Evolutionary conservation across 2,113 vertebrate genomes (phyloP).

Genomic region (Eretmochelys imbricata): DNA sequence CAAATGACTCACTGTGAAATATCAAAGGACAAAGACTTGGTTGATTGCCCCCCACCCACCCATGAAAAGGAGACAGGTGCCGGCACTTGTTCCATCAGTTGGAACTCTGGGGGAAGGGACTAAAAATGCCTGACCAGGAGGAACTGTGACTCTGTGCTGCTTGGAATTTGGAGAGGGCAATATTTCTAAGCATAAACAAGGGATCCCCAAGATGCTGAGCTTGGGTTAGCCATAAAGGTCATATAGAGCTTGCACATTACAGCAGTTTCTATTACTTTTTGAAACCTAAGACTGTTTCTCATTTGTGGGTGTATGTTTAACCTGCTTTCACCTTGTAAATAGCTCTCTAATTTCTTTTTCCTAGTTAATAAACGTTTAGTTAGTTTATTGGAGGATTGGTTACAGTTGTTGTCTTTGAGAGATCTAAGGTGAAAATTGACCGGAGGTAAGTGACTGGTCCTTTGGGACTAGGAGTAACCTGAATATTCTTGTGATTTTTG

Average conservation of each 20-base stretch:
- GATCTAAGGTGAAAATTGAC: neutral
- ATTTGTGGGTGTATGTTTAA: neutral
- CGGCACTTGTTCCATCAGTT: neutral
- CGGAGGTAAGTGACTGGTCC: neutral
- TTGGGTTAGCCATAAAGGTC: neutral
- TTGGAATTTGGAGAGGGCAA: neutral
- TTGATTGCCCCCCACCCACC: neutral
- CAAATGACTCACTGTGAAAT: neutral
- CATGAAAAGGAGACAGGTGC: neutral
- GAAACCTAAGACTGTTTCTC: neutral
- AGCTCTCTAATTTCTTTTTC: neutral
- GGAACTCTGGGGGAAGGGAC: neutral
- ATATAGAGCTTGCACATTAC: neutral
- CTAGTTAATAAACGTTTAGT: neutral
- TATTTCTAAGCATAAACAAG: neutral
- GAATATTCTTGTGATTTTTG: neutral
- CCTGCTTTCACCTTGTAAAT: neutral
- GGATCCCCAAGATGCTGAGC: neutral
- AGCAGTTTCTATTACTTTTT: neutral
- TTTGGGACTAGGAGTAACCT: neutral
- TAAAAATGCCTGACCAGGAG: neutral
- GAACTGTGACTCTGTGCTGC: neutral
- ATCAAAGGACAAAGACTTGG: neutral
- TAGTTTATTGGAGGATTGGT: neutral
- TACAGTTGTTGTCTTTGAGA: neutral